phyloP scores from a whole-genome alignment of 2,888 invertebrate genomes.

The Oscheius sp. region DNA sequence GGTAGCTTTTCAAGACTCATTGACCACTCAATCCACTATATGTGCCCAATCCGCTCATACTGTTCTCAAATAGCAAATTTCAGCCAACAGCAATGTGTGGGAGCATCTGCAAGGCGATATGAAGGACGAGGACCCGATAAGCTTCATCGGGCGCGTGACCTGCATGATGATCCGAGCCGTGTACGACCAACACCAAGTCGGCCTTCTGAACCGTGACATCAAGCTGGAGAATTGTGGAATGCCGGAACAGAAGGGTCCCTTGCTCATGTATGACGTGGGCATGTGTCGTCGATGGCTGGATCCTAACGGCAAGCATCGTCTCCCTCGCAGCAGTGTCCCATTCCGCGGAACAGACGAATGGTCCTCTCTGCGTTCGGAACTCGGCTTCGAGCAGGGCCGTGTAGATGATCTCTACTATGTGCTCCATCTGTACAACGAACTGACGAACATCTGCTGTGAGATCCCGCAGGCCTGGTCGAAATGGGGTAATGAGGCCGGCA shows the following conservation, averaged over 20 bases:
- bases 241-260: background rate
- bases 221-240: constrained; percentile 24
- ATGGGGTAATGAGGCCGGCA: background rate
- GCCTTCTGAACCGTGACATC: constrained; percentile 22
- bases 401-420: constrained; percentile 18
- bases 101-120: background rate
- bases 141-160: background rate
- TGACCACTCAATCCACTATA: no score
- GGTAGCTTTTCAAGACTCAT: no score
- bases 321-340: background rate
- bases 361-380: constrained; percentile 6
- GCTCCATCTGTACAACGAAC: background rate
- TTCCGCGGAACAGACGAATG: constrained; percentile 29
- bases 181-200: constrained; percentile 25
- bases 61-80: no score
- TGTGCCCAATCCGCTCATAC: no score
- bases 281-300: constrained; percentile 13
- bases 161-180: constrained; percentile 4
- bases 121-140: background rate
- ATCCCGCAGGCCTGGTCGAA: constrained; percentile 6
- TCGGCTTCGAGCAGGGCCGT: constrained; percentile 17
- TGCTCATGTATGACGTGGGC: constrained; percentile 24
- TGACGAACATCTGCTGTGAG: constrained; percentile 4
- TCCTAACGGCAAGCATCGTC: constrained; percentile 1
- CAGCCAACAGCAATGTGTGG: background rate